Conservation (phyloP, 2,113 vertebrate genomes). For the Channa argus region DNA sequence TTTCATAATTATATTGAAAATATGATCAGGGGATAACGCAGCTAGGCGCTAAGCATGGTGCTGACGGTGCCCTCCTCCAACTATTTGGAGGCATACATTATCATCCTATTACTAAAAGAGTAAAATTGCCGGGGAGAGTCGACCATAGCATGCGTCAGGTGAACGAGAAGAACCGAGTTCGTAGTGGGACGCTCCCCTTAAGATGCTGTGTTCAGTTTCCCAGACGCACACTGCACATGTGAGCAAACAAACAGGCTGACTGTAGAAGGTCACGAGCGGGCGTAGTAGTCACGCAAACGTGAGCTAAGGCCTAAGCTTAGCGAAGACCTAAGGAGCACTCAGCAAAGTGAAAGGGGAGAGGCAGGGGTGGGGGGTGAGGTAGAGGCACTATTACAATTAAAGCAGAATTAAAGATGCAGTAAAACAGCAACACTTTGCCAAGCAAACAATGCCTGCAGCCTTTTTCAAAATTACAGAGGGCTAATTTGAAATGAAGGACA, state of each 20-base stretch:
- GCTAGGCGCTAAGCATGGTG: slow-evolving; percentile 77
- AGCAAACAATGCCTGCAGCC: slow-evolving; percentile 86
- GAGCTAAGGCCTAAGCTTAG: slow-evolving; percentile 75
- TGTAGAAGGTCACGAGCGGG: slow-evolving; percentile 60
- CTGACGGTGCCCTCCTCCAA: slow-evolving; percentile 46
- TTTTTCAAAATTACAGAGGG: slow-evolving; percentile 84
- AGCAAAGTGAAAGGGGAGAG: slow-evolving; percentile 46
- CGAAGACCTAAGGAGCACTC: slow-evolving; percentile 81
- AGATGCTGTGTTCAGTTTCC: slow-evolving; percentile 33
- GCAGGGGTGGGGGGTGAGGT: not conserved
- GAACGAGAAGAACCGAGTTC: not conserved
- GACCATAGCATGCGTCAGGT: not conserved
- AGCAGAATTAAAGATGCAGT: slow-evolving; percentile 84
- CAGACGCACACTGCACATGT: slow-evolving; percentile 5
- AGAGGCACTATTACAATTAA: slow-evolving; percentile 77
- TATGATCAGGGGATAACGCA: slow-evolving; percentile 69
- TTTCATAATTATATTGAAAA: slow-evolving; percentile 80
- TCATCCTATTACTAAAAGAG: slow-evolving; percentile 65
- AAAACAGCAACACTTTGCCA: slow-evolving; percentile 84
- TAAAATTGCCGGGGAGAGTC: slow-evolving; percentile 45
- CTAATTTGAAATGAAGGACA: slow-evolving; percentile 88
- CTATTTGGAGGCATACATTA: slow-evolving; percentile 70
- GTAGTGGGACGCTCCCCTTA: slow-evolving; percentile 23
- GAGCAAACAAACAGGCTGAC: slow-evolving; percentile 68
- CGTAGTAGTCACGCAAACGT: slow-evolving; percentile 70